These are phyloP conservation scores for Zhuqinia jingwanae DNA, from an alignment of 2,888 invertebrate species.

Conservation along the genomic window DNA sequence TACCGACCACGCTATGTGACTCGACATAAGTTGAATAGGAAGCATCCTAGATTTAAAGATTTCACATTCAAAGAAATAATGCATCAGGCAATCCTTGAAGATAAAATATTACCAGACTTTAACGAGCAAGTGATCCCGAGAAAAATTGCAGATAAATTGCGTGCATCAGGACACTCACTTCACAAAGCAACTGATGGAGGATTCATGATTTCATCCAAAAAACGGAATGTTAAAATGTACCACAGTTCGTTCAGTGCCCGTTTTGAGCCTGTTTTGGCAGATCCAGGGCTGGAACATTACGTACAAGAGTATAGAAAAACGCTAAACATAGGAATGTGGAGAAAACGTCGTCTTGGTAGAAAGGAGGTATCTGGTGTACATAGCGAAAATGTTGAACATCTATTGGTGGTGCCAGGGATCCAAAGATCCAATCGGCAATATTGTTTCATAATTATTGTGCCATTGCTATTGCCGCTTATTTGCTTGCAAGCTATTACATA, in stretches of 20 bases:
- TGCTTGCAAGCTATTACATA: too few species aligned
- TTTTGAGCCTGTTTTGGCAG: slow-evolving; percentile 68
- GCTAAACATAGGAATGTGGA: slow-evolving; percentile 25
- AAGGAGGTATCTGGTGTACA: too few species aligned
- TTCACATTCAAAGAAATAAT: slow-evolving; percentile 69
- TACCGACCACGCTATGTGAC: slow-evolving; percentile 48
- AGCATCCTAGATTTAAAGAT: slow-evolving; percentile 55
- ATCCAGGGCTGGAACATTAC: slow-evolving; percentile 60
- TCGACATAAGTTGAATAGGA: slow-evolving; percentile 20
- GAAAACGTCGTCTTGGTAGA: slow-evolving; percentile 47
- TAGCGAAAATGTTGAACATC: too few species aligned
- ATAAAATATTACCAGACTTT: slow-evolving; percentile 63
- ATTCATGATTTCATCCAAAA: slow-evolving; percentile 39
- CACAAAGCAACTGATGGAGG: slow-evolving; percentile 9
- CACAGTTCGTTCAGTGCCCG: slow-evolving; percentile 59
- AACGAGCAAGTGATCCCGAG: slow-evolving; percentile 49
- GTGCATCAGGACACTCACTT: slow-evolving; percentile 10
- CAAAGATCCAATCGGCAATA: too few species aligned
- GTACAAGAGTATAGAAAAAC: slow-evolving; percentile 68
- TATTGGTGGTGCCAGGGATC: too few species aligned
- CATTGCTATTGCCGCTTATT: too few species aligned
- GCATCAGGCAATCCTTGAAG: slow-evolving; percentile 69
- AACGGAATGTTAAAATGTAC: slow-evolving; percentile 49
- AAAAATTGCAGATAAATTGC: slow-evolving; percentile 44
- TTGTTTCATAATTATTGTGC: too few species aligned